Conservation (phyloP, 2,888 invertebrate genomes). For the Gortyna flavago region DNA sequence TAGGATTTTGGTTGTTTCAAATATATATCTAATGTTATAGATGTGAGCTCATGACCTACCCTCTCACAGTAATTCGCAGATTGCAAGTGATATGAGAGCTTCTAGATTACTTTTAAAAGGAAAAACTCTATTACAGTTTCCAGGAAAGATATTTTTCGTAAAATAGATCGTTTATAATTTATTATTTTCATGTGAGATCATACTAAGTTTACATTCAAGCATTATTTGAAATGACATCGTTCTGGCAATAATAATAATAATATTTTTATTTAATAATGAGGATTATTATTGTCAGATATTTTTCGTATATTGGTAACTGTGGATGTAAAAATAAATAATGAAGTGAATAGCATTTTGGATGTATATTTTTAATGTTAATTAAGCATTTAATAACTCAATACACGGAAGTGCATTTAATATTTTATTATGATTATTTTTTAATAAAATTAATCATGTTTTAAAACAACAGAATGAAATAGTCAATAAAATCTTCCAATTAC, state of each 20-base stretch:
- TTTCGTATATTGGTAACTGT: conserved; percentile 43
- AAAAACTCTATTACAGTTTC: conserved; percentile 52
- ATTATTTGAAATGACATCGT: conserved; percentile 33
- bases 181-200: conserved; percentile 62
- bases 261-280: conserved; percentile 21
- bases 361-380: neutral
- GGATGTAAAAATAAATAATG: conserved; percentile 12
- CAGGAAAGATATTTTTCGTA: conserved; percentile 53
- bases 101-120: conserved; percentile 57
- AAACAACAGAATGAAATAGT: conserved; percentile 38
- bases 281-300: conserved; percentile 55
- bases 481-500: conserved; percentile 44
- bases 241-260: conserved; percentile 58
- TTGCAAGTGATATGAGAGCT: conserved; percentile 69
- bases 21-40: neutral
- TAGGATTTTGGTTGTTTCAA: neutral
- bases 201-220: conserved; percentile 58
- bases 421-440: neutral
- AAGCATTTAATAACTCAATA: neutral
- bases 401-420: neutral
- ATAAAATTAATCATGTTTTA: conserved; percentile 28
- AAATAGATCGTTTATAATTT: conserved; percentile 52
- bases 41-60: conserved; percentile 48
- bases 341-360: neutral
- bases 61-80: conserved; percentile 60